Evolutionary conservation across 2,113 vertebrate species (phyloP).

Genomic region (Cyanistes caeruleus): DNA sequence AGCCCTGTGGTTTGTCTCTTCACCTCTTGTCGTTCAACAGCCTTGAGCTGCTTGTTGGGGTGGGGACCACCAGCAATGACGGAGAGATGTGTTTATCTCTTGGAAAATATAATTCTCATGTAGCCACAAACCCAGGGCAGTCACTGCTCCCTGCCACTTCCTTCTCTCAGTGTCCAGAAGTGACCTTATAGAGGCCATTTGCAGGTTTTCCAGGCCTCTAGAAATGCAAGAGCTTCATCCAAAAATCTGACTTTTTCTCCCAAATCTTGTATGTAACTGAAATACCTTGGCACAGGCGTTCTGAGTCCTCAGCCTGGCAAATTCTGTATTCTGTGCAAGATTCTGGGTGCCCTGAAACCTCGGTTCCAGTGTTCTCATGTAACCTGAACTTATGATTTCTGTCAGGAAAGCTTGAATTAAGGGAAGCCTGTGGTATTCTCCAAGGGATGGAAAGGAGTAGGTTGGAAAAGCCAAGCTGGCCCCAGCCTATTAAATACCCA

Average conservation of each 20-base stretch:
- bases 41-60: accelerated
- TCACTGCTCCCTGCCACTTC: not conserved
- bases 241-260: not conserved
- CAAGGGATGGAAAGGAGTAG: not conserved
- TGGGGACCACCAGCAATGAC: not conserved
- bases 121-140: not conserved
- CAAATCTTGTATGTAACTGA: not conserved
- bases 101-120: not conserved
- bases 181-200: not conserved
- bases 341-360: not conserved
- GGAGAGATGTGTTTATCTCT: not conserved
- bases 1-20: not conserved
- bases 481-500: not conserved
- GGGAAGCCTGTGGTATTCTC: not conserved
- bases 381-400: not conserved
- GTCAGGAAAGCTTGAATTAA: not conserved
- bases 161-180: not conserved
- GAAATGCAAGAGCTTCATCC: not conserved
- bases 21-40: not conserved
- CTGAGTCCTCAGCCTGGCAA: not conserved
- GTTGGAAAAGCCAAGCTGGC: not conserved
- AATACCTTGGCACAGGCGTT: not conserved
- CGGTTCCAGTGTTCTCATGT: not conserved
- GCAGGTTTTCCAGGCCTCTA: not conserved
- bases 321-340: not conserved